Conservation (phyloP, 2,888 invertebrate species). For the Marasmarcha lunaedactyla region DNA sequence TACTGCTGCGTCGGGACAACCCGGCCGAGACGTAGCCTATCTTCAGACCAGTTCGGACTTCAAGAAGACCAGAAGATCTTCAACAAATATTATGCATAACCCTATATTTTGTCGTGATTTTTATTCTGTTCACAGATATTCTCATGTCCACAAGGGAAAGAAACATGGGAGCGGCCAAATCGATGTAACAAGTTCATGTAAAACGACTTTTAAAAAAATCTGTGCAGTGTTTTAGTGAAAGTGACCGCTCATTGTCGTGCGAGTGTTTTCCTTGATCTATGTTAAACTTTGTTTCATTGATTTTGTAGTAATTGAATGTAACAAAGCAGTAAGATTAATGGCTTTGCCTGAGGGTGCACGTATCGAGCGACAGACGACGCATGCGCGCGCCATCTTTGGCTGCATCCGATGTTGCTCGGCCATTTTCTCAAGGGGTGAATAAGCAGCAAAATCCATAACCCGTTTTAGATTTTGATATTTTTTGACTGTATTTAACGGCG, state of each 20-base stretch:
- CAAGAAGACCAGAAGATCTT: background rate
- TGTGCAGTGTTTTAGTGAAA: constrained; percentile 17
- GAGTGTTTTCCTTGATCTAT: background rate
- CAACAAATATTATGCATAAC: background rate
- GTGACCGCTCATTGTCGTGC: constrained; percentile 15
- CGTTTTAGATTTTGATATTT: no score
- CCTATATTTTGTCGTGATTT: constrained; percentile 14
- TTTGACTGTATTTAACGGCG: background rate
- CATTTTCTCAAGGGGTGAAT: constrained; percentile 47
- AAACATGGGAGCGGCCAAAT: constrained; percentile 13
- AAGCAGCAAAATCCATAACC: constrained; percentile 21
- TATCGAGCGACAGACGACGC: constrained; percentile 59
- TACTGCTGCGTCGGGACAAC: constrained; percentile 96
- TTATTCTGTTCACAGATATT: constrained; percentile 26
- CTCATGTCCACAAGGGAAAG: constrained; percentile 8
- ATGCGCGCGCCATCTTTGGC: constrained; percentile 55
- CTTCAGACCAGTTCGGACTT: background rate
- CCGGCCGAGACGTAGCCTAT: constrained; percentile 34
- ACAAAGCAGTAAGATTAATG: constrained; percentile 28
- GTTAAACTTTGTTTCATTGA: background rate
- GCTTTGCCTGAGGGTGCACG: constrained; percentile 47
- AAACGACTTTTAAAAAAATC: constrained; percentile 11
- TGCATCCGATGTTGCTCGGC: constrained; percentile 41
- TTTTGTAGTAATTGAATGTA: constrained; percentile 3
- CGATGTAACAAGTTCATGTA: constrained; percentile 4